Percentiles rank a stretch among this genome's conserved stretches.
phyloP scores from a whole-genome alignment of 2,888 invertebrate genomes.

The Pollenia angustigena region DNA sequence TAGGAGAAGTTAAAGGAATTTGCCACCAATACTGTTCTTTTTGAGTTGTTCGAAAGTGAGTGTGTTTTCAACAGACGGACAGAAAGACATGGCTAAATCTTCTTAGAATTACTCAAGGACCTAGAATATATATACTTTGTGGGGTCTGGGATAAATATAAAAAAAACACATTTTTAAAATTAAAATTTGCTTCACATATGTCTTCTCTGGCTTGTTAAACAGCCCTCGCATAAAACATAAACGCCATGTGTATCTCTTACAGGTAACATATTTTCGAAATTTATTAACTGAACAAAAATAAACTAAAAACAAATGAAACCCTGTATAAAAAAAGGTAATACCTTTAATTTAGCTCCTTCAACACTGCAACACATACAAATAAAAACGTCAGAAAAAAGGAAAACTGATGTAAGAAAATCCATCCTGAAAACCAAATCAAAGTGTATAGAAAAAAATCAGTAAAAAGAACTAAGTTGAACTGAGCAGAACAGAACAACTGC shows the following conservation, averaged over 20 bases:
- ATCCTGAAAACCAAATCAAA: conserved; percentile 47
- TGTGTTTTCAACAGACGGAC: too few species aligned
- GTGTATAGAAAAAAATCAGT: conserved; percentile 29
- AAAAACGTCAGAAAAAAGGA: neutral
- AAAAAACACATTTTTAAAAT: too few species aligned
- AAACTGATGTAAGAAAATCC: conserved; percentile 6
- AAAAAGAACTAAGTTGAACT: neutral
- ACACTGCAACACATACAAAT: conserved; percentile 14
- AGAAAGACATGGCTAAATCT: too few species aligned
- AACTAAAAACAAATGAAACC: conserved; percentile 44
- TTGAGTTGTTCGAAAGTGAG: too few species aligned
- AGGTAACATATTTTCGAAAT: conserved; percentile 48
- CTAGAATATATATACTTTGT: too few species aligned
- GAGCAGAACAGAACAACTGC: conserved; percentile 30
- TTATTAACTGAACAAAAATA: conserved; percentile 29
- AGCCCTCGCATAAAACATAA: conserved; percentile 35
- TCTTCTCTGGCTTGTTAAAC: neutral
- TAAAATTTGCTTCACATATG: too few species aligned
- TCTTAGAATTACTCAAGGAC: too few species aligned
- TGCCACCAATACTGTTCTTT: too few species aligned
- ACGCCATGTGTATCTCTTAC: conserved; percentile 45
- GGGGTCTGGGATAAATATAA: too few species aligned
- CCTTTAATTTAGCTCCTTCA: conserved; percentile 61
- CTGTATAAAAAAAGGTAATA: conserved; percentile 11
- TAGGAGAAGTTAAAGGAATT: too few species aligned